A percentile compares a stretch with the other conserved stretches of the same genome.
These are phyloP conservation scores for Anarsia innoxiella DNA, from an alignment of 2,888 invertebrate genomes.

Conservation along the genomic window DNA sequence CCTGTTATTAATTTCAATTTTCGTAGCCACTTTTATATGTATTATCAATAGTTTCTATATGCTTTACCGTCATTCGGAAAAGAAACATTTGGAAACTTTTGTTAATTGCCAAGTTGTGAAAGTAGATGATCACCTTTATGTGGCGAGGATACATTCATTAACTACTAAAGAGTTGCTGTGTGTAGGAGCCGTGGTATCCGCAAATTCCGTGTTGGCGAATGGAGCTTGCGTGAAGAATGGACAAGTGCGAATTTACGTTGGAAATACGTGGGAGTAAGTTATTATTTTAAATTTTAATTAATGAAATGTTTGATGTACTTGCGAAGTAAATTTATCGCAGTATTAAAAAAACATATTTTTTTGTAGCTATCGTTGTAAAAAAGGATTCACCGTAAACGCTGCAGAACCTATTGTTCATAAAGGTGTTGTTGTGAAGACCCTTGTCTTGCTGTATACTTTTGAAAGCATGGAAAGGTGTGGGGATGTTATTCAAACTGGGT, in stretches of 20 bases:
- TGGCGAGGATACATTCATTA: slow-evolving; percentile 49
- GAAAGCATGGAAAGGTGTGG: slow-evolving; percentile 44
- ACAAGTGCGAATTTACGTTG: slow-evolving; percentile 30
- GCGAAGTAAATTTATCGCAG: too few species aligned
- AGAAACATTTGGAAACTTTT: slow-evolving; percentile 11
- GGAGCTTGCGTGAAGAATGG: slow-evolving; percentile 3
- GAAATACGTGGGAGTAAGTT: slow-evolving; percentile 42
- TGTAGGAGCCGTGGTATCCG: slow-evolving; percentile 50
- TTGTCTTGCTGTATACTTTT: slow-evolving; percentile 44
- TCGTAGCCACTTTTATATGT: slow-evolving; percentile 36
- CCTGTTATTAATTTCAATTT: slow-evolving; percentile 41
- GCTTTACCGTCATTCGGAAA: slow-evolving; percentile 30
- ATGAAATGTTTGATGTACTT: too few species aligned
- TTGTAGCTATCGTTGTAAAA: slow-evolving; percentile 57
- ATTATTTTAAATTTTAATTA: not conserved
- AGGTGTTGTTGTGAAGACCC: slow-evolving; percentile 37
- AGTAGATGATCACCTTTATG: slow-evolving; percentile 40
- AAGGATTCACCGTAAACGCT: slow-evolving; percentile 45
- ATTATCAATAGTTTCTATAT: slow-evolving; percentile 42
- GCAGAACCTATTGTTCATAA: slow-evolving; percentile 40
- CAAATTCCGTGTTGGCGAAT: slow-evolving; percentile 1
- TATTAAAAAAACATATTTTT: slow-evolving; percentile 4
- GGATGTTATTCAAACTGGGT: too few species aligned
- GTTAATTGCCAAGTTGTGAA: slow-evolving; percentile 43
- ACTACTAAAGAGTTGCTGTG: slow-evolving; percentile 47